Evolutionary conservation across 2,113 vertebrate species (phyloP), one percentile per base, ranked within the genome.

Genomic region (Nerophis lumbriciformis): DNA sequence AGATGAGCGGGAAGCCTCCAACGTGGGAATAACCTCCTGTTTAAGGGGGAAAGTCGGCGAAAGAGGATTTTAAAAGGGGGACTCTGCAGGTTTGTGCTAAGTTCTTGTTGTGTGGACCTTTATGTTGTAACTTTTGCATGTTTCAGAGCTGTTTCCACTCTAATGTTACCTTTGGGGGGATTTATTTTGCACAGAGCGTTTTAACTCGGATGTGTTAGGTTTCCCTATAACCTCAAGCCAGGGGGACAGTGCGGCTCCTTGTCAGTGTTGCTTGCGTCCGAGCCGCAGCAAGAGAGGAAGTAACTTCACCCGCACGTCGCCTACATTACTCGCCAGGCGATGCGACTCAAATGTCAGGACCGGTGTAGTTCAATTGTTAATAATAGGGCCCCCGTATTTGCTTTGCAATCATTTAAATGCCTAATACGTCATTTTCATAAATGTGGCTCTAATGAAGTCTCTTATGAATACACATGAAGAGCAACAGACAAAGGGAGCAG

Each of bases 401-500:
- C 66, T 75, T 81, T 76, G 64, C 77, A 60, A 72, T 89, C 81
- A 93, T 85, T 82, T 78, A 52, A 85, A 82, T 85, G 72, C 63
- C 77, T 83, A 90, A 90, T 88, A 82, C 83, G 76, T 89, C 48
- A 93, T 93, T 93, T 91, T 94, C 91, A 94, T 92, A 91, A 93
- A 92, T 92, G 90, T 91, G 93, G 90, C 92, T 93, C 91, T 94
- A 94, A 94, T 94, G 91, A 95, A 93, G 90, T 84, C 69, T 86
- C 90, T 87, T 81, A 84, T 92, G 90, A 94, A 93, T 92, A 92
- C 92, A 92, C 92, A 92, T 94, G 89, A 90, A 88, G 83, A 82
- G 77, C 59, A 45, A 45, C 63, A 81, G 72, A 87, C 85, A 83
- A 88, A 83, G 74, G 87, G 90, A 78, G 93, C 90, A 80, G 85